phyloP scores from a whole-genome alignment of 2,797 vertebrate genomes.

The Propithecus perrieri region DNA sequence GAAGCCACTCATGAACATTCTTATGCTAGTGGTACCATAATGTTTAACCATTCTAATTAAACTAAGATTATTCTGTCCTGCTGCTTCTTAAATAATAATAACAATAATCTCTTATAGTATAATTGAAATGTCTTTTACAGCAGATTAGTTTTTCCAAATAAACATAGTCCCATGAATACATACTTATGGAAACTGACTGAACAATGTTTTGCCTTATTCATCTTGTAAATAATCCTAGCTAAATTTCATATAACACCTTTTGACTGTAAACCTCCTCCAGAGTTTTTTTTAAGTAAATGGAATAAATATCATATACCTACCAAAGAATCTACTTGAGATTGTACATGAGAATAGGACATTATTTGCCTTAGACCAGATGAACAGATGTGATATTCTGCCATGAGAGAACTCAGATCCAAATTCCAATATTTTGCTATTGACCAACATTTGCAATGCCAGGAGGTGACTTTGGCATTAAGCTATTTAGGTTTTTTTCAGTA shows the following conservation, averaged over 20 bases:
- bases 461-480: not conserved
- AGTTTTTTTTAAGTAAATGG: slow-evolving; percentile 11
- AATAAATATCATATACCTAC: not conserved
- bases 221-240: not conserved
- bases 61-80: slow-evolving; percentile 10
- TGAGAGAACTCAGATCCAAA: slow-evolving; percentile 33
- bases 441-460: not conserved
- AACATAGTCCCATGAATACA: not conserved
- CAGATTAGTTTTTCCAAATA: slow-evolving; percentile 13
- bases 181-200: not conserved
- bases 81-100: not conserved
- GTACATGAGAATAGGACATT: not conserved
- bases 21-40: not conserved
- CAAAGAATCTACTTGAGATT: slow-evolving; percentile 26
- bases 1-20: not conserved
- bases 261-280: not conserved
- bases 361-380: not conserved
- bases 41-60: slow-evolving; percentile 12
- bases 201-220: not conserved
- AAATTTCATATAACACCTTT: not conserved
- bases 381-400: not conserved
- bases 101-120: not conserved
- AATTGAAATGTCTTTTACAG: not conserved
- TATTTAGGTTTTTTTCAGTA: not conserved
- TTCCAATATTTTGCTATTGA: slow-evolving; percentile 5